Evolutionary conservation across 2,113 vertebrate genomes (phyloP).

Genomic region (Zosterops lateralis): DNA sequence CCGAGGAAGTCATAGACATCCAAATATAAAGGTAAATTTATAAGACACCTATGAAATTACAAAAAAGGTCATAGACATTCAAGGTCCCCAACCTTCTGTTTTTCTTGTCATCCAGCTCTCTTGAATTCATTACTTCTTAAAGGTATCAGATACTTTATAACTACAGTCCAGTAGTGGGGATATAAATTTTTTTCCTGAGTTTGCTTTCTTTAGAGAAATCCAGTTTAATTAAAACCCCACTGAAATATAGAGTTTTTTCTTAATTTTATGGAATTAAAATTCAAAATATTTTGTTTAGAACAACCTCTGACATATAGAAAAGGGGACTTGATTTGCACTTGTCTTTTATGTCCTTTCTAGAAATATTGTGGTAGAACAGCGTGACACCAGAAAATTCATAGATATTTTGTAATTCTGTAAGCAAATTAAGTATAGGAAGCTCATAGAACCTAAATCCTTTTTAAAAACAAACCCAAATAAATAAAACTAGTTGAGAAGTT

Average conservation of each 20-base stretch:
- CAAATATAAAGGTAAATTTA: neutral
- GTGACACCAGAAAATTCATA: neutral
- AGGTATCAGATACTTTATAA: neutral
- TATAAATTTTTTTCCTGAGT: neutral
- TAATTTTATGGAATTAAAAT: neutral
- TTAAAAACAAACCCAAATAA: neutral
- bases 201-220: neutral
- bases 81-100: neutral
- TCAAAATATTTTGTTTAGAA: neutral
- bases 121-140: neutral
- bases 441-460: neutral
- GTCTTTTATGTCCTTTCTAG: neutral
- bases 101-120: neutral
- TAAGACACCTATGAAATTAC: neutral
- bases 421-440: neutral
- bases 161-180: neutral
- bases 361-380: neutral
- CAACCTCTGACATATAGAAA: neutral
- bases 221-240: neutral
- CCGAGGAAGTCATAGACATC: neutral
- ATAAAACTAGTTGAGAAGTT: neutral
- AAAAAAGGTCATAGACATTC: neutral
- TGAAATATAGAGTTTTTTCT: neutral
- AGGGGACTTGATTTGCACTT: neutral
- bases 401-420: neutral